A percentile compares a stretch with the other conserved stretches of the same genome.
Conservation (phyloP, 1,140 invertebrate species). For the Dermatophagoides farinae region DNA sequence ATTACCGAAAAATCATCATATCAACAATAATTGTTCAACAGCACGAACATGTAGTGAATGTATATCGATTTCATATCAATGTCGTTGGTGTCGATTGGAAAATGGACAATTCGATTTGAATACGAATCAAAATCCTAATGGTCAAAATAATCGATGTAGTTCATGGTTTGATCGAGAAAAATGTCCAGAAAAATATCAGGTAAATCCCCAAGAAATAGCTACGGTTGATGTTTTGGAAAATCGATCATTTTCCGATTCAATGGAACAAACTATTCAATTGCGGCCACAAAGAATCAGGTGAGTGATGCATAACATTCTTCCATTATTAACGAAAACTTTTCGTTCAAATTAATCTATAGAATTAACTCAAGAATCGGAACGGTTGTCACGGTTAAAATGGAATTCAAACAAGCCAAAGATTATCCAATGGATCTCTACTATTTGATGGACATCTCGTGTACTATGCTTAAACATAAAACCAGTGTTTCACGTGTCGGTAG, state of each 20-base stretch:
- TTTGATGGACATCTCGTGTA: conserved; percentile 57
- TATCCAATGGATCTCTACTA: conserved; percentile 77
- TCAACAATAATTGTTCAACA: not conserved
- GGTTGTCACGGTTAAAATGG: conserved; percentile 21
- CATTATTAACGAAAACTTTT: not conserved
- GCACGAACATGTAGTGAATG: not conserved
- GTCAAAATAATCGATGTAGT: not conserved
- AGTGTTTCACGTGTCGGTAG: conserved; percentile 18
- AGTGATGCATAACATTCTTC: not conserved
- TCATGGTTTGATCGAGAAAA: not conserved
- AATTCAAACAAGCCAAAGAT: conserved; percentile 39
- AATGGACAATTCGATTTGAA: not conserved
- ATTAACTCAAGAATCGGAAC: not conserved
- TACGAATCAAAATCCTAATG: not conserved
- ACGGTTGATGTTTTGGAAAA: not conserved
- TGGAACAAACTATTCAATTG: not conserved
- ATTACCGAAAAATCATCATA: too few species aligned
- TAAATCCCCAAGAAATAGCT: not conserved
- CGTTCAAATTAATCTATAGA: not conserved
- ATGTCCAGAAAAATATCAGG: not conserved
- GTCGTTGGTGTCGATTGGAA: not conserved
- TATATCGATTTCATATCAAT: not conserved
- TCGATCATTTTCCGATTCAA: not conserved
- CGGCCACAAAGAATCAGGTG: not conserved
- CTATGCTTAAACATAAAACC: conserved; percentile 53